Evolutionary conservation across 1,140 invertebrate genomes (phyloP).

Genomic region (Lepidurus packardi): DNA sequence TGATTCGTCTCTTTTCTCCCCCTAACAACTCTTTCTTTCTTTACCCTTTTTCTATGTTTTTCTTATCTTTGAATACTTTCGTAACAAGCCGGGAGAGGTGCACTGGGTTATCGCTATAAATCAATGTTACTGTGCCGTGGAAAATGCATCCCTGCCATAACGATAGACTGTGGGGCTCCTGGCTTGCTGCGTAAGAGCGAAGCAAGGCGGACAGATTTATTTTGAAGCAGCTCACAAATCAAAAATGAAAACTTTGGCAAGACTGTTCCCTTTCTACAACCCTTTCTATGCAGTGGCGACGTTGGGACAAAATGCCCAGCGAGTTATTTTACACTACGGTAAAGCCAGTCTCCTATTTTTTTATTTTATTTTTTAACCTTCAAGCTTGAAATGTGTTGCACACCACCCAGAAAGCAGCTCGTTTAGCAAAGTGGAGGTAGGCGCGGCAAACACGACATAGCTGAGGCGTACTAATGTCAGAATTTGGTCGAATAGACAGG

Average conservation of each 20-base stretch:
- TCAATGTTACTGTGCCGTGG: background rate
- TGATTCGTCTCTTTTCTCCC: background rate
- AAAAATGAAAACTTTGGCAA: background rate
- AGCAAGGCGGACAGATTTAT: background rate
- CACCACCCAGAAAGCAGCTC: constrained; percentile 6
- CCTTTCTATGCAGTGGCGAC: background rate
- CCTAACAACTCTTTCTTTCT: background rate
- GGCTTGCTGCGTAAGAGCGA: background rate
- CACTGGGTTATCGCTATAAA: background rate
- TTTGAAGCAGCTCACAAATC: constrained; percentile 19
- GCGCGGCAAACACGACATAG: constrained; percentile 1
- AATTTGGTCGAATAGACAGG: background rate
- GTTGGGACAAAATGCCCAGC: background rate
- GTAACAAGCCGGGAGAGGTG: background rate
- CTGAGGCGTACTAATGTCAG: background rate
- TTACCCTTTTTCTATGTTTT: too few relatives aligned
- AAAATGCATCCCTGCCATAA: background rate
- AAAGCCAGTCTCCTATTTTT: background rate
- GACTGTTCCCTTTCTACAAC: background rate
- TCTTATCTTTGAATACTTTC: background rate
- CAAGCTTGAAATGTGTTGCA: background rate
- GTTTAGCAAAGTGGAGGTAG: background rate
- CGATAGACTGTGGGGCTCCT: background rate
- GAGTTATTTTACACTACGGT: background rate
- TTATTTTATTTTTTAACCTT: background rate